Percentiles rank a stretch among this genome's conserved stretches.
phyloP scores from a whole-genome alignment of 2,888 invertebrate genomes.

The Adelphocoris suturalis region DNA sequence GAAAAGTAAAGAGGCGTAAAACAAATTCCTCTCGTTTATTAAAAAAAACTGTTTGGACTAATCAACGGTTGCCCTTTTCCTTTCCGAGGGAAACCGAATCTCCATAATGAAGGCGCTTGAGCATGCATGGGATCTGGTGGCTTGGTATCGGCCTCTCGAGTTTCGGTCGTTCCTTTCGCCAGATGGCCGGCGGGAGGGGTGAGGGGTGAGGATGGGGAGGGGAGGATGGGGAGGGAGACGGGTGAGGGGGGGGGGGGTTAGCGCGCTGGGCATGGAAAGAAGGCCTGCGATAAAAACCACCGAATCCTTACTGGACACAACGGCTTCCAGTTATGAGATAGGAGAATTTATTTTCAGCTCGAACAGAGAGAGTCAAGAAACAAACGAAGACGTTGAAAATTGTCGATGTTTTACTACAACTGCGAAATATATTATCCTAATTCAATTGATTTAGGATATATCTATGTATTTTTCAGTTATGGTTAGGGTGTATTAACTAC shows the following conservation, averaged over 20 bases:
- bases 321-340: constrained; percentile 10
- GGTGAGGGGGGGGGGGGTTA: background rate
- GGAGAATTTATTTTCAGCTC: background rate
- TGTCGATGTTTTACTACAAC: background rate
- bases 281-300: background rate
- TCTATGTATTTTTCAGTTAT: no score
- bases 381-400: background rate
- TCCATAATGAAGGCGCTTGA: constrained; percentile 1
- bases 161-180: background rate
- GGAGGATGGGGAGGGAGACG: no score
- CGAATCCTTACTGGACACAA: background rate
- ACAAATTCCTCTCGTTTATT: constrained; percentile 45
- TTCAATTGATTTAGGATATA: background rate
- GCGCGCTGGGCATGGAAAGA: background rate
- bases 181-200: no score
- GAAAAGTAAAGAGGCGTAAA: background rate
- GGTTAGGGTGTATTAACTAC: no score
- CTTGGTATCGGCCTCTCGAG: background rate
- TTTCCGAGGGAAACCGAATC: background rate
- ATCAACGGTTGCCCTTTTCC: constrained; percentile 10
- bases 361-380: background rate
- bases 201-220: no score
- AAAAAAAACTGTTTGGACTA: constrained; percentile 53
- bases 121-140: constrained; percentile 29
- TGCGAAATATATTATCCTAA: constrained; percentile 5